Conservation (phyloP, 2,888 invertebrate genomes). For the Latheticus oryzae region DNA sequence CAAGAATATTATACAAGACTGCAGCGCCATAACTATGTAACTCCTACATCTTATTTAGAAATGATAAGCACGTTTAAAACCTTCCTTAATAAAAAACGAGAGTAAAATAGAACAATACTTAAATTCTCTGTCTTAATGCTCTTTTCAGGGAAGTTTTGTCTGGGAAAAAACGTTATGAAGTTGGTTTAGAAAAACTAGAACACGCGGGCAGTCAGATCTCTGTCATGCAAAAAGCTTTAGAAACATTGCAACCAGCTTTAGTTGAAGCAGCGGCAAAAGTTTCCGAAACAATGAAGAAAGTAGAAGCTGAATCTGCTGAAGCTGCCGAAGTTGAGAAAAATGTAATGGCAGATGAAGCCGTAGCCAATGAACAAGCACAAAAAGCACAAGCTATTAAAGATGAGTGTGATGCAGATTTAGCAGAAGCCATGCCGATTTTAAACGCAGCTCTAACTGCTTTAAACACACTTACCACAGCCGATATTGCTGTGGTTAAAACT, state of each 20-base stretch:
- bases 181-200: conserved; percentile 87
- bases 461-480: conserved; percentile 89
- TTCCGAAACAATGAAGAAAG: conserved; percentile 85
- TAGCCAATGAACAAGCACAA: conserved; percentile 82
- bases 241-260: conserved; percentile 87
- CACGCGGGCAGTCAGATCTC: conserved; percentile 84
- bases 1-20: conserved; percentile 74
- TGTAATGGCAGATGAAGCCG: conserved; percentile 82
- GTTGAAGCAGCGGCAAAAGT: conserved; percentile 89
- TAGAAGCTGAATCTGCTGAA: conserved; percentile 88
- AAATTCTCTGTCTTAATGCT: neutral
- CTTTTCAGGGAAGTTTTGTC: conserved; percentile 71
- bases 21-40: conserved; percentile 87
- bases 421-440: conserved; percentile 92
- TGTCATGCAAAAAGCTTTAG: conserved; percentile 86
- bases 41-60: conserved; percentile 93
- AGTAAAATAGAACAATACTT: conserved; percentile 62
- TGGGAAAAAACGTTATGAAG: conserved; percentile 54
- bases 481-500: conserved; percentile 92
- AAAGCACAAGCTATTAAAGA: conserved; percentile 88
- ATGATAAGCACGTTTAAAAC: conserved; percentile 91
- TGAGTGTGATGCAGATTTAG: conserved; percentile 92
- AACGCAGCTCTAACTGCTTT: conserved; percentile 88
- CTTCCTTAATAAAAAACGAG: conserved; percentile 80
- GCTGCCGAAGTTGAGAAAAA: conserved; percentile 85